These are phyloP conservation scores for Hypothenemus hampei DNA, from an alignment of 1,140 invertebrate genomes.

Conservation along the genomic window DNA sequence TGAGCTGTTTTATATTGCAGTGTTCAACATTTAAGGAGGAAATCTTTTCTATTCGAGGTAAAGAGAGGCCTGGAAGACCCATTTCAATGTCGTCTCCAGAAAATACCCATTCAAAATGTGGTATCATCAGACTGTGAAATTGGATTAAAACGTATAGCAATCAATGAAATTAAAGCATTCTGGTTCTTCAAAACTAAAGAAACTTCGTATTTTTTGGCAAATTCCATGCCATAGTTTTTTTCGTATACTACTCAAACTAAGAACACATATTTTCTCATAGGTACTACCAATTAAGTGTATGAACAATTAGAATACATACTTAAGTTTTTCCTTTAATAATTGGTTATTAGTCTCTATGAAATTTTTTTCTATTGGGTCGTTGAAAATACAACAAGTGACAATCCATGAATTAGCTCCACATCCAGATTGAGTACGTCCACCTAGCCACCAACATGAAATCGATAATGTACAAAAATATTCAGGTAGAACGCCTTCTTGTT, in stretches of 20 bases:
- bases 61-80: too few species aligned
- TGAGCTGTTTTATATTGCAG: too few species aligned
- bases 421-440: conserved; percentile 56
- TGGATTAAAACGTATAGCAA: too few species aligned
- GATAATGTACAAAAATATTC: conserved; percentile 61
- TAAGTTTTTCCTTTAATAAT: background rate
- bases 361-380: conserved; percentile 32
- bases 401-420: conserved; percentile 61
- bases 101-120: too few species aligned
- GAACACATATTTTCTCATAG: background rate
- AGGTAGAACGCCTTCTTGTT: conserved; percentile 50
- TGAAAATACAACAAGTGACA: conserved; percentile 64
- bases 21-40: too few species aligned
- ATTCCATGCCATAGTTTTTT: background rate
- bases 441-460: conserved; percentile 67
- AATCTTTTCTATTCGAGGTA: too few species aligned
- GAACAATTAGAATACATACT: too few species aligned
- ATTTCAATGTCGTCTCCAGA: too few species aligned
- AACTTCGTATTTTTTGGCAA: background rate
- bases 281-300: background rate
- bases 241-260: background rate
- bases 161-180: too few species aligned
- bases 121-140: too few species aligned
- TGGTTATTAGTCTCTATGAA: background rate
- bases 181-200: too few species aligned